Base-by-base conservation (phyloP, 2,888 invertebrate genomes). In the Diarsia brunnea region DNA sequence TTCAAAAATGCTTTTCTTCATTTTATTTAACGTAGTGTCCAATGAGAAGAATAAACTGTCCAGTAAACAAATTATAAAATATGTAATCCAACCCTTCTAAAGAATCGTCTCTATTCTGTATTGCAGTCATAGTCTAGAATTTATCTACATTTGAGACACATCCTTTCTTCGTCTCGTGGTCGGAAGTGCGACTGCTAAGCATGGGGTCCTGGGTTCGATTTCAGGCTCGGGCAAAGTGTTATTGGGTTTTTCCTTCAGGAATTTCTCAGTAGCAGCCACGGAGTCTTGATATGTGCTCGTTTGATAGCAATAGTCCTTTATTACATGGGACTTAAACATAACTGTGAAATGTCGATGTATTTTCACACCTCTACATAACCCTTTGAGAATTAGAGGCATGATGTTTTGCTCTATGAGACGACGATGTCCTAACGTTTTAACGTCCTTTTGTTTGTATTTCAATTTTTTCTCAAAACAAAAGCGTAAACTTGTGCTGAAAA, bases 391-490 rank as follows among this genome's bases (percentile, higher is more conserved):
- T 38, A 38, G 8, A 38, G 38, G 38, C 38, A 8, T 38, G 8
- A 8, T 38, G 8, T 38, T 38, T 8, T 38, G 38, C 8, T 38
- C 38, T 38, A 38, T 38, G 38, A 19, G 4, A 0, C 19, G 19
- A 10, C 12, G 5, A 10, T 10, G n/a, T 10, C n/a, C 21, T 38
- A 19, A 51, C 14, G 2, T n/a, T 38, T 38, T 38, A 38, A 38
- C 8, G 5, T 21, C 4, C n/a, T 38, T 75, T 60, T 38, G 11
- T 49, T 75, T 38, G 1, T 16, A 7, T 16, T 27, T 19, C 0
- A 11, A 0, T 27, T 69, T 49, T 76, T 75, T 47, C 47, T 47
- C 3, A 58, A 43, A 58, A 58, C 38, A 58, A 64, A 77, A 79
- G 31, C 7, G 24, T 24, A 45, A 64, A 49, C 19, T 47, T 24